phyloP scores from a whole-genome alignment of 2,113 vertebrate species.

The Isurus oxyrinchus region DNA sequence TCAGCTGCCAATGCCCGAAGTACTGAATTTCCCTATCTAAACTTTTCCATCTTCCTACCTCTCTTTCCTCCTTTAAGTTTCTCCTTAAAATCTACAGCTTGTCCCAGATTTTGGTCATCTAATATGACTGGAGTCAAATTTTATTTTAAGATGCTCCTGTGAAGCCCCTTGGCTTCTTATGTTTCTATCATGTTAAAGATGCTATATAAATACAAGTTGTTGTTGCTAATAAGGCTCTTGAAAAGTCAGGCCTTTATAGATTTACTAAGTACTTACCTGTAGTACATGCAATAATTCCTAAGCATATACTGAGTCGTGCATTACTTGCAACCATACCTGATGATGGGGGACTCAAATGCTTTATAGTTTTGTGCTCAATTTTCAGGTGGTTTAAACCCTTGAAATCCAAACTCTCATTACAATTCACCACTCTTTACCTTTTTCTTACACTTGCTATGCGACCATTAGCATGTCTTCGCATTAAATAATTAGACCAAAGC shows the following conservation, averaged over 20 bases:
- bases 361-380: neutral
- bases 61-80: too few relatives aligned
- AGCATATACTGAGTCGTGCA: neutral
- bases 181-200: too few relatives aligned
- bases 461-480: neutral
- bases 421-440: neutral
- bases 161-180: too few relatives aligned
- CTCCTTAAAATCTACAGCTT: too few relatives aligned
- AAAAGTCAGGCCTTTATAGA: neutral
- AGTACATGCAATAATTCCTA: neutral
- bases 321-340: neutral
- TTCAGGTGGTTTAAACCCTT: neutral
- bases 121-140: too few relatives aligned
- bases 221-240: neutral
- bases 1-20: too few relatives aligned
- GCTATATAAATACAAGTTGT: too few relatives aligned
- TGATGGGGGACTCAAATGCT: neutral
- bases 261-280: neutral
- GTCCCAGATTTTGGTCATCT: too few relatives aligned
- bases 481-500: neutral
- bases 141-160: too few relatives aligned
- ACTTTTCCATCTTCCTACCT: too few relatives aligned
- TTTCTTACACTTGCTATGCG: neutral
- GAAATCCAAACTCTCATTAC: neutral
- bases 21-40: too few relatives aligned